phyloP scores from a whole-genome alignment of 2,113 vertebrate genomes.

The Malurus alboscapulatus region DNA sequence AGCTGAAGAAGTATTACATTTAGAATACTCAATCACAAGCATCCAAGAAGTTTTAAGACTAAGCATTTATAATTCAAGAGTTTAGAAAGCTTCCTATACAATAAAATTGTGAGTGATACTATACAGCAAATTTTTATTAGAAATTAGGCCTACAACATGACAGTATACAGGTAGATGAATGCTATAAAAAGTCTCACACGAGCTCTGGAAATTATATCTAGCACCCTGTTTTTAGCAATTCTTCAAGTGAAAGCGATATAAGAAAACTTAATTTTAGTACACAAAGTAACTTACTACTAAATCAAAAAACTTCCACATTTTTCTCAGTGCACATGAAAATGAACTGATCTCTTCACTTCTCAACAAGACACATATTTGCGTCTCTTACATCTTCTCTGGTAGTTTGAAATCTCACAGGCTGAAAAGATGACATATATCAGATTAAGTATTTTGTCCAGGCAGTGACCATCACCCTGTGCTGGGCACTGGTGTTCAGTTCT shows the following conservation, averaged over 20 bases:
- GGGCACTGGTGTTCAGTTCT: neutral
- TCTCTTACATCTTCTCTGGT: neutral
- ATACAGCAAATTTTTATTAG: neutral
- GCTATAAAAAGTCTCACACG: neutral
- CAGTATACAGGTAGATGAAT: neutral
- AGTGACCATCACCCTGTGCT: neutral
- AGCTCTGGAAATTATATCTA: neutral
- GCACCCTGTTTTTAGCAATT: neutral
- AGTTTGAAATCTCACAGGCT: neutral
- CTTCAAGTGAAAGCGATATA: fast-evolving
- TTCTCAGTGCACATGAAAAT: neutral
- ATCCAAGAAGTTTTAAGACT: neutral
- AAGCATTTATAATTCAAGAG: conserved; percentile 1
- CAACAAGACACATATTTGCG: neutral
- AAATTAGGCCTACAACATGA: neutral
- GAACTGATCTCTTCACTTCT: neutral
- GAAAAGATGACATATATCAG: neutral
- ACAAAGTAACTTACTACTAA: neutral
- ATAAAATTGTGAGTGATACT: neutral
- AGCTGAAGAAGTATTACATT: neutral
- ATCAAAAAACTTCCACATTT: neutral
- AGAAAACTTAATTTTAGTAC: neutral
- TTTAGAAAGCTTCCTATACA: neutral
- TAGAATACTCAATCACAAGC: neutral
- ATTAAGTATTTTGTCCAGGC: neutral